phyloP scores from a whole-genome alignment of 2,888 invertebrate genomes.

The Ennomos fuscantarius region DNA sequence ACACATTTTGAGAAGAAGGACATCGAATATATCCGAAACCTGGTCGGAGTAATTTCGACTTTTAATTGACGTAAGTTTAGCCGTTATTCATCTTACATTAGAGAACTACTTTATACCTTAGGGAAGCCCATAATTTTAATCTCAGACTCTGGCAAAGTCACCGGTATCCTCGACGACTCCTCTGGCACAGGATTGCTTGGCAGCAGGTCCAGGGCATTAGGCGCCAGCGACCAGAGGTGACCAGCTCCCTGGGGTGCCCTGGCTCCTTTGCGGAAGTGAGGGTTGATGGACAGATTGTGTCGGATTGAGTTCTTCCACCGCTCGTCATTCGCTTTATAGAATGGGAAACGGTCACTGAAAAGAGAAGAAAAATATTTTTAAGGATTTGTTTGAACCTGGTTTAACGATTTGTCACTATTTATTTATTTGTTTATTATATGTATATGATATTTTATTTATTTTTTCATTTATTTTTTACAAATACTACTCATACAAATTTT shows the following conservation, averaged over 20 bases:
- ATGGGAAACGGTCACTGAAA: slow-evolving; percentile 93
- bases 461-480: too few species aligned
- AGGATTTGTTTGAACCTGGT: too few species aligned
- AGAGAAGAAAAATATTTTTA: not conserved
- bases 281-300: slow-evolving; percentile 96
- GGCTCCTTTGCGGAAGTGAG: slow-evolving; percentile 94
- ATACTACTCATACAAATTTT: too few species aligned
- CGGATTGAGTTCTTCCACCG: slow-evolving; percentile 97
- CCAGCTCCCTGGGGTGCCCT: slow-evolving; percentile 95
- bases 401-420: too few species aligned
- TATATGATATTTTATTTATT: too few species aligned
- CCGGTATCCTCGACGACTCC: slow-evolving; percentile 48
- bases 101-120: slow-evolving; percentile 53
- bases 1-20: too few species aligned
- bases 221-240: slow-evolving; percentile 95
- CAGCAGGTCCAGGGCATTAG: slow-evolving; percentile 76
- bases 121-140: slow-evolving; percentile 68
- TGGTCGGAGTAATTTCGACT: too few species aligned
- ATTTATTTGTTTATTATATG: too few species aligned
- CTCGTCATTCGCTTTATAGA: slow-evolving; percentile 95
- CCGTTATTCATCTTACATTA: too few species aligned
- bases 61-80: too few species aligned
- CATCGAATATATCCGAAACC: too few species aligned
- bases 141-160: slow-evolving; percentile 43
- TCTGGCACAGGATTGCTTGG: slow-evolving; percentile 58